A percentile compares a stretch with the other conserved stretches of the same genome.
Evolutionary conservation across 2,113 vertebrate genomes (phyloP).

Genomic region (Scomber colias): DNA sequence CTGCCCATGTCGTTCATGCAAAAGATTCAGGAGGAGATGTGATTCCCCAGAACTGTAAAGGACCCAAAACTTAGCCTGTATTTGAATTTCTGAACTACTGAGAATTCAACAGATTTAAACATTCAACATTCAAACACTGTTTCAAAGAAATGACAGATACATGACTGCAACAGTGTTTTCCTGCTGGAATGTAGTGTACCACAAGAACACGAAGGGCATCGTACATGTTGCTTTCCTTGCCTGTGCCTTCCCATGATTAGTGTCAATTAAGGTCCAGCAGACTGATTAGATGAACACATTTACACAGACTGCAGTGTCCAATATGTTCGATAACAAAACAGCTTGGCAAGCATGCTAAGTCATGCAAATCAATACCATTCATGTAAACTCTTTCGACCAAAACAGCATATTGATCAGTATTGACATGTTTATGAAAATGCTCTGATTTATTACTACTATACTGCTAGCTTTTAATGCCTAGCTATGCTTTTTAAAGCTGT

Average conservation of each 20-base stretch:
- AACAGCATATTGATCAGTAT: slow-evolving; percentile 3
- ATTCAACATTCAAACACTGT: neutral
- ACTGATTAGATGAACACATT: slow-evolving; percentile 34
- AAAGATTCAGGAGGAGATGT: slow-evolving; percentile 19
- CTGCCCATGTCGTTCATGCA: slow-evolving; percentile 11
- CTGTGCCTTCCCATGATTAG: slow-evolving; percentile 9
- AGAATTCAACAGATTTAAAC: slow-evolving; percentile 1
- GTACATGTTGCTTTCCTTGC: neutral
- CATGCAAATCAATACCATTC: slow-evolving; percentile 32
- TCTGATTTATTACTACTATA: neutral
- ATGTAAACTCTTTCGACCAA: slow-evolving; percentile 26
- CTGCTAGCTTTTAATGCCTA: neutral
- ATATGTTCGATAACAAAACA: slow-evolving; percentile 42
- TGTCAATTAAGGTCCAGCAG: slow-evolving; percentile 7
- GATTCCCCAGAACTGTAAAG: slow-evolving; percentile 22
- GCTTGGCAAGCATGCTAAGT: slow-evolving; percentile 17
- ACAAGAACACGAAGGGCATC: neutral
- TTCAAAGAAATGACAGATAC: neutral
- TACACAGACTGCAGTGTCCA: slow-evolving; percentile 26
- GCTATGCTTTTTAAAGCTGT: neutral
- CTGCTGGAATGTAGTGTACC: neutral
- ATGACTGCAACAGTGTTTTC: neutral
- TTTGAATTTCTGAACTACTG: slow-evolving; percentile 10
- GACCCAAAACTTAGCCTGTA: slow-evolving; percentile 8
- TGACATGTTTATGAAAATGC: slow-evolving; percentile 1